Conservation (phyloP, 2,113 vertebrate species). For the Oncorhynchus nerka region DNA sequence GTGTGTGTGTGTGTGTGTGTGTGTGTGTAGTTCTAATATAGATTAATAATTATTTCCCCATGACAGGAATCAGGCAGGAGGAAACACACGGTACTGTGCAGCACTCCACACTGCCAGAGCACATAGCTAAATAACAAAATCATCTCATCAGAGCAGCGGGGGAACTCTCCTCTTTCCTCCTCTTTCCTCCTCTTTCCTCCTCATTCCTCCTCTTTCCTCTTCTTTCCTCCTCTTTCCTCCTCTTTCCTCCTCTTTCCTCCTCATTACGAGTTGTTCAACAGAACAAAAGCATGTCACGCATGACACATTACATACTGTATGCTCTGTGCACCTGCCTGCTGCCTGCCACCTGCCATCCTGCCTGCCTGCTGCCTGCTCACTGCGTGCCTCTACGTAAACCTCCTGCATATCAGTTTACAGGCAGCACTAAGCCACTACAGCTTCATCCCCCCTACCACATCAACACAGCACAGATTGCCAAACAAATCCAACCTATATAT, state of each 20-base stretch:
- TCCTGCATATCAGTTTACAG: neutral
- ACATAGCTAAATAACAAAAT: neutral
- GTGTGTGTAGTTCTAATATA: neutral
- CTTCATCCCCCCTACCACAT: conserved; percentile 21
- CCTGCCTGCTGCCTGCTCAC: neutral
- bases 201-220: too few relatives aligned
- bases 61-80: neutral
- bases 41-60: neutral
- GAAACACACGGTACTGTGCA: neutral
- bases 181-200: too few relatives aligned
- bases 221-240: too few relatives aligned
- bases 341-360: neutral
- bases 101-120: conserved; percentile 1
- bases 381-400: conserved; percentile 30
- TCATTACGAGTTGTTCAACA: neutral
- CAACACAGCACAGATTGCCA: conserved; percentile 56
- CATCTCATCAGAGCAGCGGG: neutral
- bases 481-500: too few relatives aligned
- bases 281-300: conserved; percentile 15
- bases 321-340: conserved; percentile 6
- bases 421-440: neutral
- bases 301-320: conserved; percentile 17
- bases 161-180: neutral
- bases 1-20: neutral
- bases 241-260: neutral